Base-by-base conservation (phyloP, 2,113 vertebrate species). In the Psilopsiagon aurifrons region DNA sequence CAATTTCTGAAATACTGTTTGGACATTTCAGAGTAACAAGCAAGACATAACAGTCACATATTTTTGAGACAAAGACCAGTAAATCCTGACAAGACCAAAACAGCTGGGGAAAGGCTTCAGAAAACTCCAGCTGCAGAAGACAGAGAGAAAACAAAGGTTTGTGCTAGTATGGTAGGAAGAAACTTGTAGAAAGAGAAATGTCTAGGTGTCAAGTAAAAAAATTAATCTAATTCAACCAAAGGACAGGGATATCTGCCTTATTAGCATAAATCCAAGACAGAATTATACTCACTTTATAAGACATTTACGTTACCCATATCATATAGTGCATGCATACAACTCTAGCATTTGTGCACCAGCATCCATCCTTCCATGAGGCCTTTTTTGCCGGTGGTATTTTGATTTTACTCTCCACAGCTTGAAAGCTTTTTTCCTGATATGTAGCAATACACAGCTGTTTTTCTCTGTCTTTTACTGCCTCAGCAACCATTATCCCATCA, bases 381-480 rank as follows among this genome's bases (percentile, higher is more conserved):
- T 62, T 57, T 68, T 69, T 52, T 37, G 28, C 6, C 47, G 16
- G 27, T 76, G 17, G 18, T 13, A 66, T 41, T 70, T 84, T 39
- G 23, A 24, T 37, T 64, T 54, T 70, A 37, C 17, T 39, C 44
- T 66, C 57, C 24, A 59, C 43, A 54, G 55, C 31, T 20, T 57
- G n/a, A 55, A 69, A 66, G 11, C 37, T 13, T 37, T 41, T 63
- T 44, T 82, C 20, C 52, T 35, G 37, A 37, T 17, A n/a, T 0
- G 3, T 4, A 35, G 25, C 7, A 17, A 70, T 11, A 75, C 0
- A 17, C 17, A 66, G 62, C 49, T 68, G 55, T 0, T 41, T 54
- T 67, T 35, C 24, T 44, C 28, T 27, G 43, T 33, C 27, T 66
- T 43, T 20, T 49, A 74, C 49, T 70, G 27, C 29, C 49, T 57